Base-by-base conservation (phyloP, 2,888 invertebrate species). In the Mesoligia furuncula region DNA sequence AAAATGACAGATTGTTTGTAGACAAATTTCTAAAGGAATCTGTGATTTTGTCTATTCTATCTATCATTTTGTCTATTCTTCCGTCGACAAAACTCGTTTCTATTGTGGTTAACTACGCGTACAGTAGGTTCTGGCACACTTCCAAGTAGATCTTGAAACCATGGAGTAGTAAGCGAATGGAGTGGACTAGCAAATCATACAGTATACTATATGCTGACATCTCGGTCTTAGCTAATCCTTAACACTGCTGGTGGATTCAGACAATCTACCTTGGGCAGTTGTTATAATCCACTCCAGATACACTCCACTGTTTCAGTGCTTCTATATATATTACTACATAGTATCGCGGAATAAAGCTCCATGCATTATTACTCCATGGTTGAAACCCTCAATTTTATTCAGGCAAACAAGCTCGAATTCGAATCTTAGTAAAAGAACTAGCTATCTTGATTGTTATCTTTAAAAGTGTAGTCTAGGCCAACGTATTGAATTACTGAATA, bases 131-230 rank as follows among this genome's bases (percentile, higher is more conserved):
- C 48, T 83, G 85, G 82, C 71, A 75, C 24, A 24, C 24, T 64
- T 75, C 85, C 82, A 83, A 83, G 61, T 24, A 17, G 15, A 27
- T 59, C 31, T 84, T 73, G 54, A 66, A 57, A 61, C 24, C 59
- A 73, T 20, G 15, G 73, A 81, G 69, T 70, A 70, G 42, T 73
- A n/a, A 57, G 36, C 2, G n/a, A 73, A 73, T 70, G 73, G 73
- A 84, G 62, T 0, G n/a, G 6, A 13, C 31, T 27, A 66, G 24
- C 3, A 8, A 24, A 80, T 80, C 5, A 74, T 74, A 48, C 20
- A 57, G 48, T 45, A 9, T 45, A 20, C 51, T 67, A 39, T 36
- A 31, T 62, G 62, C 15, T 7, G 11, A 31, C 61, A 62, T 51
- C 4, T 17, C 20, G 15, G 31, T 45, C n/a, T 20, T 8, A 62